Evolutionary conservation across 2,113 vertebrate species (phyloP), one percentile per base, ranked within the genome.

Genomic region (Balaeniceps rex): DNA sequence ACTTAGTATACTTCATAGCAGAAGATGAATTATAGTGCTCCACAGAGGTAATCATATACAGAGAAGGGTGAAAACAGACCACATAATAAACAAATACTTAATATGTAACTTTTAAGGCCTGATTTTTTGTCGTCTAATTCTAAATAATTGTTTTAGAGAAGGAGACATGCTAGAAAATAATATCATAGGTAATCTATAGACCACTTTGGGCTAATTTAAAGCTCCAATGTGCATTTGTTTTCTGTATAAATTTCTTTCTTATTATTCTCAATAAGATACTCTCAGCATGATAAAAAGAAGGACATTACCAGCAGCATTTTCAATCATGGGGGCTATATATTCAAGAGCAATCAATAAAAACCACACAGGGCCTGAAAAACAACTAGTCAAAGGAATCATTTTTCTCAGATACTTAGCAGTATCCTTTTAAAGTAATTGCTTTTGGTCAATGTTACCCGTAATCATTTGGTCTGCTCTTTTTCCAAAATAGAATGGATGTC

Each of bases 381-480:
- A 98, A 97, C 98, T 98, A 98, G 98, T 98, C 98, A 98, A 98
- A 98, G 96, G 98, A 98, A 98, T 98, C 97, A 98, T 99, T 99
- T 99, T 98, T 98, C 97, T 99, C 98, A 99, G 98, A 99, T 99
- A 99, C 98, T 99, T 99, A 99, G 98, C 98, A 98, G 97, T 98
- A 98, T 98, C 98, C 98, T 99, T 99, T 99, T 99, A 99, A 99
- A 99, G 98, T 99, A 99, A 99, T 99, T 99, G 98, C 98, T 99
- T 99, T 98, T 98, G 98, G 98, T 98, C 98, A 99, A 98, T 98
- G 98, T 98, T 98, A 98, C 98, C 97, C 97, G 98, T 98, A 98
- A 98, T 99, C 98, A 98, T 99, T 99, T 98, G 98, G 98, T 98
- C 97, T 97, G 96, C 97, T 98, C 69, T 93, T 95, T 98, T 97